A percentile compares a stretch with the other conserved stretches of the same genome.
Conservation (phyloP, 2,888 invertebrate species). For the Sialis fuliginosa region DNA sequence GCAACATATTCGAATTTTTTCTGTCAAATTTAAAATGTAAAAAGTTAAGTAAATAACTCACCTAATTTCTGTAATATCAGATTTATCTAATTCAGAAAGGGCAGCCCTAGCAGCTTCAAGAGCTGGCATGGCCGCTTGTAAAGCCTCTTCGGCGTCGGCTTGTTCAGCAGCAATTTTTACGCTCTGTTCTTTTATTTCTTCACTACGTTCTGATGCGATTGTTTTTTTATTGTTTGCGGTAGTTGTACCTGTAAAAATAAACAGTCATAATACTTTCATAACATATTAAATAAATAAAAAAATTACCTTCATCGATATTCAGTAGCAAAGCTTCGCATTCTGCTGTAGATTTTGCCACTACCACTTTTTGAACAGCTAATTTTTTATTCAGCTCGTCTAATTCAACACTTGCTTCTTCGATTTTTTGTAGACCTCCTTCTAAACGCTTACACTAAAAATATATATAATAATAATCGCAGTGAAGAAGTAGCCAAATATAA, state of each 20-base stretch:
- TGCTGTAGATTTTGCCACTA: constrained; percentile 62
- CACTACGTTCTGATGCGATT: constrained; percentile 61
- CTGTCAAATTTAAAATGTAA: no score
- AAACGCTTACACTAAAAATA: constrained; percentile 43
- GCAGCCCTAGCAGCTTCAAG: constrained; percentile 66
- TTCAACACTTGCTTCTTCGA: constrained; percentile 72
- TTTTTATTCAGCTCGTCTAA: constrained; percentile 62
- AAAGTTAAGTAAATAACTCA: constrained; percentile 9
- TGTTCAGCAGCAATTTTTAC: constrained; percentile 65
- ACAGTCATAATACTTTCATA: not conserved
- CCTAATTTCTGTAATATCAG: constrained; percentile 79
- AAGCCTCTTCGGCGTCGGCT: constrained; percentile 61
- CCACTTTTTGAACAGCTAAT: constrained; percentile 64
- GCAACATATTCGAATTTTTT: no score
- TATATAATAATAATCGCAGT: not conserved
- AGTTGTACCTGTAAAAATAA: constrained; percentile 32
- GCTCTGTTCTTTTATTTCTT: constrained; percentile 68
- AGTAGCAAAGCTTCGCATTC: constrained; percentile 63
- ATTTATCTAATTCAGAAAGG: constrained; percentile 66
- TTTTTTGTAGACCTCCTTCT: constrained; percentile 56
- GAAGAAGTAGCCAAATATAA: not conserved
- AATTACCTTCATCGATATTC: constrained; percentile 48
- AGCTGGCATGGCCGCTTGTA: constrained; percentile 70
- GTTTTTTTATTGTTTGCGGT: constrained; percentile 61
- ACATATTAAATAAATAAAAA: not conserved